phyloP scores from a whole-genome alignment of 2,888 invertebrate species.

The Merodon equestris region DNA sequence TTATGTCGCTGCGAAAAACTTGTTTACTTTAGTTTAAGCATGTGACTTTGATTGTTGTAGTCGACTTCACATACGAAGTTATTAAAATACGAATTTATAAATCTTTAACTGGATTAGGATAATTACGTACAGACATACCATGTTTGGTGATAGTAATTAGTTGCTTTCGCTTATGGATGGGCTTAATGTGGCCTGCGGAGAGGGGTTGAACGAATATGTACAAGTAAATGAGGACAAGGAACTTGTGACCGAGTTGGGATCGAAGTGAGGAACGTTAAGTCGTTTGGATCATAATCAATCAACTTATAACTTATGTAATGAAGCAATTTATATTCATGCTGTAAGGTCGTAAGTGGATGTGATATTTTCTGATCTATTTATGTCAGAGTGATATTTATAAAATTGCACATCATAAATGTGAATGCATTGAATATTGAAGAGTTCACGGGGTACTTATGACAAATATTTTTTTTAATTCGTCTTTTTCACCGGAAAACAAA shows the following conservation, averaged over 20 bases:
- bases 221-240: slow-evolving; percentile 21
- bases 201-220: background rate
- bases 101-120: slow-evolving; percentile 47
- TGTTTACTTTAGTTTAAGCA: slow-evolving; percentile 60
- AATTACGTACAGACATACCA: background rate
- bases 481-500: too few relatives aligned
- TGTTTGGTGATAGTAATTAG: too few relatives aligned
- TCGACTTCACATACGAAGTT: slow-evolving; percentile 40
- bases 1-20: slow-evolving; percentile 39
- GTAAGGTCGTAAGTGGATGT: too few relatives aligned
- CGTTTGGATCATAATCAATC: background rate
- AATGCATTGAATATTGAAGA: too few relatives aligned
- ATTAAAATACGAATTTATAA: slow-evolving; percentile 40
- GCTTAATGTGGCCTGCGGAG: background rate
- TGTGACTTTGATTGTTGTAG: slow-evolving; percentile 54
- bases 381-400: too few relatives aligned
- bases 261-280: too few relatives aligned
- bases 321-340: too few relatives aligned
- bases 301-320: slow-evolving; percentile 20
- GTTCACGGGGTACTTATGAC: too few relatives aligned
- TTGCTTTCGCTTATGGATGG: background rate
- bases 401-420: too few relatives aligned
- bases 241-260: slow-evolving; percentile 12
- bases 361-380: too few relatives aligned
- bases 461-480: too few relatives aligned